Conservation (phyloP, 2,797 vertebrate species). For the Nyctibius grandis region DNA sequence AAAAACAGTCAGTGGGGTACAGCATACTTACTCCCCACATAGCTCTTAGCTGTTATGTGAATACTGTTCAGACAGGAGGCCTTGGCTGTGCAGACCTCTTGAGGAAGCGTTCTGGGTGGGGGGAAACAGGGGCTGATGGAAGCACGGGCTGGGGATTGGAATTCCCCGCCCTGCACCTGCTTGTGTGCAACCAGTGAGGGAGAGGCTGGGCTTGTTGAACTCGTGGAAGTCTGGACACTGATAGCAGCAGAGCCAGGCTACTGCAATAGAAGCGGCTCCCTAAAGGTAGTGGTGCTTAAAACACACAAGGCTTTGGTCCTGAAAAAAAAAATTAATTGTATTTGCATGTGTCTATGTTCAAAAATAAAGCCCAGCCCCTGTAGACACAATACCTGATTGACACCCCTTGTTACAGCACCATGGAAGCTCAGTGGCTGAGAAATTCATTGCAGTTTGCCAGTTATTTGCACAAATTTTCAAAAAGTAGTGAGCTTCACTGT, state of each 20-base stretch:
- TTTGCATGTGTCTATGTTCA: background rate
- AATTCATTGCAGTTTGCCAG: background rate
- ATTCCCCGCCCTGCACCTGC: accelerated
- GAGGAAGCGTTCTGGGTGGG: background rate
- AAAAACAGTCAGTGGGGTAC: background rate
- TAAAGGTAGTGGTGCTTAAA: background rate
- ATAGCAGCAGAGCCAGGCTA: background rate
- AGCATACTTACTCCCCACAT: accelerated
- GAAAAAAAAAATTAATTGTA: background rate
- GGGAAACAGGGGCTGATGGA: background rate
- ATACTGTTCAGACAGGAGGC: background rate
- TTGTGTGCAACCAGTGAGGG: background rate
- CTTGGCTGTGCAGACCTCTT: no score
- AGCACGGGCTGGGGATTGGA: background rate
- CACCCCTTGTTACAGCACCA: background rate
- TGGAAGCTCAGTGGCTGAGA: background rate
- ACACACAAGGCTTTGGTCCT: background rate
- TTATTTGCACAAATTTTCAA: background rate
- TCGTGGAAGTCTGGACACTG: background rate
- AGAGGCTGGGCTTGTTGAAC: background rate
- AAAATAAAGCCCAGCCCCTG: background rate
- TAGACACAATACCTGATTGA: background rate
- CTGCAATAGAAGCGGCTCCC: background rate
- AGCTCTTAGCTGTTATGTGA: background rate
- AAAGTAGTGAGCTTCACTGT: background rate